Percentiles rank a stretch among this genome's conserved stretches.
Evolutionary conservation across 2,113 vertebrate genomes (phyloP).

Genomic region (Drymodes brunneopygia): DNA sequence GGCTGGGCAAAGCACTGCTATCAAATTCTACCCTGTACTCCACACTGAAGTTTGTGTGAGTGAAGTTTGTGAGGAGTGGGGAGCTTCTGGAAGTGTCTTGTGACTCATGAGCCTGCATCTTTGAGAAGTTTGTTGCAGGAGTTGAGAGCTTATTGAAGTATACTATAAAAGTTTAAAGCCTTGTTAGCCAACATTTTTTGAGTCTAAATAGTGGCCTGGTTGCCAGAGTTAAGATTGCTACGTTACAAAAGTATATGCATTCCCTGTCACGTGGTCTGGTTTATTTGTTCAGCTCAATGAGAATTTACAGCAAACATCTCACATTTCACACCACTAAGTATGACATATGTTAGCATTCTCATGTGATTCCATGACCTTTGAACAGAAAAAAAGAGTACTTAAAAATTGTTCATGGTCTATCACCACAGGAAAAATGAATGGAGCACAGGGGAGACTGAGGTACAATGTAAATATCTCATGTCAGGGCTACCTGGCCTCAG

Average conservation of each 20-base stretch:
- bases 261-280: neutral
- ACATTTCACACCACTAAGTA: fast-evolving
- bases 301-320: neutral
- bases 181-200: neutral
- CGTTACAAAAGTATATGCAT: neutral
- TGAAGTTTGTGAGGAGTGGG: neutral
- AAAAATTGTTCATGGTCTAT: neutral
- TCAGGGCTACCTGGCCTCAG: neutral
- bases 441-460: neutral
- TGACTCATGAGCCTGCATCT: fast-evolving
- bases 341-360: neutral
- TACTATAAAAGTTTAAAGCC: neutral
- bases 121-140: neutral
- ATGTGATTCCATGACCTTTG: neutral
- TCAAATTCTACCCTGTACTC: neutral
- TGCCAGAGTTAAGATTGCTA: neutral
- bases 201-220: neutral
- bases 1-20: neutral
- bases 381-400: neutral
- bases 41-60: neutral
- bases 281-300: neutral
- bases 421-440: neutral
- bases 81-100: neutral
- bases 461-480: fast-evolving
- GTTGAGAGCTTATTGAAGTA: neutral